phyloP scores from a whole-genome alignment of 2,797 vertebrate species.

The Xiphophorus birchmanni region DNA sequence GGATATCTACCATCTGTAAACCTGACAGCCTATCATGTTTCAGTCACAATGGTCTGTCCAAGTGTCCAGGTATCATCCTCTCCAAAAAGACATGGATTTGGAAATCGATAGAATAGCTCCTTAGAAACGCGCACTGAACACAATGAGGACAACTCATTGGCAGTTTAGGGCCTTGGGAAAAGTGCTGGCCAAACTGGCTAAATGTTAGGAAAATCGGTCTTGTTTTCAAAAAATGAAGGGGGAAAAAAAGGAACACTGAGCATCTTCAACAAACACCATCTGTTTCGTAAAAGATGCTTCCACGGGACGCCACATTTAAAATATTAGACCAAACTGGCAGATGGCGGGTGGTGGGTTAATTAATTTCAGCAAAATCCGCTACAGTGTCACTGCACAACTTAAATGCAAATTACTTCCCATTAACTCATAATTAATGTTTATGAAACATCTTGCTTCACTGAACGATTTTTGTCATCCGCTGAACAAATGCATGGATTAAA shows the following conservation, averaged over 20 bases:
- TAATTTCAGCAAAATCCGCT: constrained; percentile 32
- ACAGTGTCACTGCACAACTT: constrained; percentile 19
- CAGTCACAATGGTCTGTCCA: constrained; percentile 33
- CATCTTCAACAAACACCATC: constrained; percentile 38
- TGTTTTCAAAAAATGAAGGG: constrained; percentile 4
- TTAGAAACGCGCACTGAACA: constrained; percentile 45
- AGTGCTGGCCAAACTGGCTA: constrained; percentile 14
- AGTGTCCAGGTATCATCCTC: constrained; percentile 22
- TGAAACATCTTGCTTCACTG: constrained; percentile 7
- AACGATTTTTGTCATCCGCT: constrained; percentile 8
- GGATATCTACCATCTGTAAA: constrained; percentile 57
- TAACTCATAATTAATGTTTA: constrained; percentile 42
- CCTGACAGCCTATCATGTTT: constrained; percentile 50
- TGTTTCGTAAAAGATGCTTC: constrained; percentile 19
- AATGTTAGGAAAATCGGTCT: neutral
- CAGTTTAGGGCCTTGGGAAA: constrained; percentile 22
- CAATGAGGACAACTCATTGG: constrained; percentile 59
- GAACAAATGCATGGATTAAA: constrained; percentile 8
- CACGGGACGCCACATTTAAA: constrained; percentile 21
- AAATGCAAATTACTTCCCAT: constrained; percentile 40
- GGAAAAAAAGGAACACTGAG: neutral
- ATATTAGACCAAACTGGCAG: constrained; percentile 33
- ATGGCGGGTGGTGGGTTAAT: constrained; percentile 34
- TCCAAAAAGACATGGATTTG: constrained; percentile 35
- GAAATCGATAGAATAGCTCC: constrained; percentile 46